Evolutionary conservation across 2,888 invertebrate species (phyloP), one percentile per base, ranked within the genome.

Genomic region (Leistus spinibarbis): DNA sequence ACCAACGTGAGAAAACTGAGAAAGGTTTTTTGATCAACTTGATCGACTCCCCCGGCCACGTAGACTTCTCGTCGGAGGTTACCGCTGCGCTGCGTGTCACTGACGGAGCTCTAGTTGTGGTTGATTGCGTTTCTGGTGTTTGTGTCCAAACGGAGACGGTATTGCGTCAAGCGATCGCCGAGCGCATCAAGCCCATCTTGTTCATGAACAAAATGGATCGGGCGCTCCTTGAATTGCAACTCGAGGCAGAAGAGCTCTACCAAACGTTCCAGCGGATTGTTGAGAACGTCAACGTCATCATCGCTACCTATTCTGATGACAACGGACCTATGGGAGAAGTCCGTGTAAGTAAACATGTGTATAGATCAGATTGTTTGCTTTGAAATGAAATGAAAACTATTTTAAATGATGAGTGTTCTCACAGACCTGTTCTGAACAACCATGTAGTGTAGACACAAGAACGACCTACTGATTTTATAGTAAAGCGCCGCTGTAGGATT

Each of bases 191-290:
- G 93, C 99, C 99, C 75, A 96, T 99, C 81, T 90, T 99, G 82
- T 99, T 99, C 93, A 99, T 99, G 99, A 99, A 99, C 95, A 99
- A 99, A 89, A 99, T 99, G 99, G 99, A 99, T 90, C 95, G 99
- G 81, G 99, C 99, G 80, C 90, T 99, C 77, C 89, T 99, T 54
- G 99, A 99, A 87, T 89, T 99, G 84, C 99, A 99, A 85, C 88
- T 99, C 82, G 98, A 96, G 77, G 92, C 95, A 79, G 99, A 99
- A 87, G 97, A 98, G 85, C 90, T 99, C 74, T 99, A 96, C 88
- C 99, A 99, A 88, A 98, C 96, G 82, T 99, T 99, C 93, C 98
- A 98, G 88, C 95, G 99, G 89, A 99, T 99, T 84, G 98, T 99
- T 82, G 99, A 99, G 88, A 99, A 98, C 85, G 97, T 99, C 72